A percentile compares a stretch with the other conserved stretches of the same genome.
Conservation (phyloP, 2,113 vertebrate species). For the Cochlearius cochlearius region DNA sequence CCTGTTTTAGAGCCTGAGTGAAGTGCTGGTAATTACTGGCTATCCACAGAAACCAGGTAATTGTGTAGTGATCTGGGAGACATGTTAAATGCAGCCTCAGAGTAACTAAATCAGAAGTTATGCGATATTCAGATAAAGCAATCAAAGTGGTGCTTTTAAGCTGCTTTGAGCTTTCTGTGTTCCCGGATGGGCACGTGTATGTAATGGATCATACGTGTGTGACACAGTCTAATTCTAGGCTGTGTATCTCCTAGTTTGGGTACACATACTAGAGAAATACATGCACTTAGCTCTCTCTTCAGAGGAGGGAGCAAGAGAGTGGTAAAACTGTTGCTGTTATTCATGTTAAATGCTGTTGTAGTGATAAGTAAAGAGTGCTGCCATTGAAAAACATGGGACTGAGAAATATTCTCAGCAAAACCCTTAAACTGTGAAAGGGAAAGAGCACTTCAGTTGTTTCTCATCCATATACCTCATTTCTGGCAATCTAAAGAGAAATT, state of each 20-base stretch:
- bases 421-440: background rate
- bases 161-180: background rate
- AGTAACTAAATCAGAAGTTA: background rate
- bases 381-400: background rate
- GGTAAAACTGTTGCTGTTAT: background rate
- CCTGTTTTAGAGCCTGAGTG: background rate
- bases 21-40: background rate
- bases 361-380: background rate
- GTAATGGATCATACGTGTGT: background rate
- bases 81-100: background rate
- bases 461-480: background rate
- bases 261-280: background rate
- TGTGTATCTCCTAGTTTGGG: background rate
- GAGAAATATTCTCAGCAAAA: background rate
- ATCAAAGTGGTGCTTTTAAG: background rate
- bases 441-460: background rate
- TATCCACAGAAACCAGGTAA: background rate
- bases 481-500: background rate
- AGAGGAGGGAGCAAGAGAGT: background rate
- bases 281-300: background rate
- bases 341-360: background rate
- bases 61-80: background rate
- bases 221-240: background rate
- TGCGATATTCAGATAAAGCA: background rate
- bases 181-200: background rate